These are phyloP conservation scores for Pteronura brasiliensis DNA, from an alignment of 2,113 vertebrate species.

Conservation along the genomic window DNA sequence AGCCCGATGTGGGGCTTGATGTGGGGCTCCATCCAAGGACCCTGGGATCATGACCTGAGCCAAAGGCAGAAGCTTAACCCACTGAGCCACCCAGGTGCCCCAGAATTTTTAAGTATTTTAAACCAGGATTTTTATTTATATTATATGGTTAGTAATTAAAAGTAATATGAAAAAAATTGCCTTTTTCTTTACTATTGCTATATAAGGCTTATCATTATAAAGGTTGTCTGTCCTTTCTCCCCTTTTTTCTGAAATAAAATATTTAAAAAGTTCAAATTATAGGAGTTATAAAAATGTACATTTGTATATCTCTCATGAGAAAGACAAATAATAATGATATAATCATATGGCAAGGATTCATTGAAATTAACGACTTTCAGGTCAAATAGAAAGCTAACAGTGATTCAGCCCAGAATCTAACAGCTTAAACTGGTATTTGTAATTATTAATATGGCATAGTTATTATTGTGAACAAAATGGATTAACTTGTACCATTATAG, in stretches of 20 bases:
- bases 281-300: not conserved
- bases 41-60: no score
- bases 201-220: not conserved
- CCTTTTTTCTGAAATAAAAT: not conserved
- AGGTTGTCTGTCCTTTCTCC: not conserved
- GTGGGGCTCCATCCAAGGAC: no score
- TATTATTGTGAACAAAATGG: not conserved
- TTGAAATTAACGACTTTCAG: not conserved
- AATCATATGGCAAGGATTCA: not conserved
- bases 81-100: no score
- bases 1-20: no score
- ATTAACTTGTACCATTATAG: not conserved
- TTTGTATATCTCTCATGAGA: not conserved
- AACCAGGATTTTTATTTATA: not conserved
- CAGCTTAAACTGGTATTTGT: not conserved
- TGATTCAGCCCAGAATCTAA: not conserved
- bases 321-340: not conserved
- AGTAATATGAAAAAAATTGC: not conserved
- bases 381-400: not conserved
- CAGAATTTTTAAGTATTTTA: conserved; percentile 12
- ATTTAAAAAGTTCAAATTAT: not conserved
- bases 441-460: not conserved
- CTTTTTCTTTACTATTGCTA: not conserved
- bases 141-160: conserved; percentile 32
- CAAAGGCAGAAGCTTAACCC: no score